Evolutionary conservation across 2,113 vertebrate species (phyloP).

Genomic region (Rallus limicola): DNA sequence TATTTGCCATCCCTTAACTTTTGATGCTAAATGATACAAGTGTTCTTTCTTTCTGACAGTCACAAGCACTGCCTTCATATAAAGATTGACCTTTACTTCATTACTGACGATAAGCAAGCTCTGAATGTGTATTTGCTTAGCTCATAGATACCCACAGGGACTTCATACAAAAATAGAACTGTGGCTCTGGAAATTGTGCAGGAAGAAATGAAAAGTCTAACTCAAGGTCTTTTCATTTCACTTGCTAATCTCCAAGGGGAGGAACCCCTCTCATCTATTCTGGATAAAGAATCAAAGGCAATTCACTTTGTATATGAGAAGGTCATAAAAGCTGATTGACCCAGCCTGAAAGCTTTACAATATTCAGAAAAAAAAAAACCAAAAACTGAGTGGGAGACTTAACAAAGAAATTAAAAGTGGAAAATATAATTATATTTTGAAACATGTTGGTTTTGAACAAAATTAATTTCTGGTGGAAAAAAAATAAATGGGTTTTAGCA

Average conservation of each 20-base stretch:
- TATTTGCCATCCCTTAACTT: not conserved
- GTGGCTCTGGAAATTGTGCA: not conserved
- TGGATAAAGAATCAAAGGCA: not conserved
- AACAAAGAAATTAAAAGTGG: not conserved
- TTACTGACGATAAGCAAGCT: constrained; percentile 16
- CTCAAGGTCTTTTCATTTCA: constrained; percentile 12
- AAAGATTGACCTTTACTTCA: constrained; percentile 42
- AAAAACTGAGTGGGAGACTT: not conserved
- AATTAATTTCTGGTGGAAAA: not conserved
- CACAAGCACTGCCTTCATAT: not conserved
- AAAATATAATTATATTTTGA: not conserved
- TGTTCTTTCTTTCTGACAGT: not conserved
- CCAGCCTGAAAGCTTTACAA: not conserved
- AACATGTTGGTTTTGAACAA: not conserved
- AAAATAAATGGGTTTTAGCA: not conserved
- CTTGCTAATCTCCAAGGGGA: not conserved
- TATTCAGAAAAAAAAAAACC: not conserved
- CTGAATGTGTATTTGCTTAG: constrained; percentile 25
- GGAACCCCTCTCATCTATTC: not conserved
- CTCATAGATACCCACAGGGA: not conserved
- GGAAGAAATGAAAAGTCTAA: constrained; percentile 9
- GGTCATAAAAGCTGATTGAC: constrained; percentile 1
- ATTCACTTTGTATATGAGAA: not conserved
- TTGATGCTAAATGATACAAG: not conserved
- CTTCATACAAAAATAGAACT: not conserved